Percentiles rank a stretch among this genome's conserved stretches.
Evolutionary conservation across 2,888 invertebrate species (phyloP).

Genomic region (Celastrina argiolus): DNA sequence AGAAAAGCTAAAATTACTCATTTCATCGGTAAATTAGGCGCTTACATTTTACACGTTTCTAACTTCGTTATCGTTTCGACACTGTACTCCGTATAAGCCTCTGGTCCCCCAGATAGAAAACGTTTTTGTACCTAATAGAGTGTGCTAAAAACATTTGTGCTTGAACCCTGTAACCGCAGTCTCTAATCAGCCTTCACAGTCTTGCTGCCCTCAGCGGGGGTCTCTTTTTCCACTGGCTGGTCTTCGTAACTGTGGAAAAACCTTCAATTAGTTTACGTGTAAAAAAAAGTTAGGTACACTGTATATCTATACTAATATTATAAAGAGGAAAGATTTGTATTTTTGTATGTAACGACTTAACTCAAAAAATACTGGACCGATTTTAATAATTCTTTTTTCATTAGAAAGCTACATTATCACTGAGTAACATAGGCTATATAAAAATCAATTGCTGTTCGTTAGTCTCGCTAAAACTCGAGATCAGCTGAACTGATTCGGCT

Average conservation of each 20-base stretch:
- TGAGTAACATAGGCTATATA: too few species aligned
- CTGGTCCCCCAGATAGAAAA: constrained; percentile 30
- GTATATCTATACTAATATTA: too few species aligned
- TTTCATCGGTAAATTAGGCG: background rate
- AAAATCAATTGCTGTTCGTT: too few species aligned
- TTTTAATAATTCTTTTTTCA: too few species aligned
- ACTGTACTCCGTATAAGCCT: background rate
- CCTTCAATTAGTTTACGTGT: too few species aligned
- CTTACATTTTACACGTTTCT: background rate
- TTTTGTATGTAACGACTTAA: too few species aligned
- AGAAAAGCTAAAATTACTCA: background rate
- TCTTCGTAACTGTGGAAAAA: constrained; percentile 59
- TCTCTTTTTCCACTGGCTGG: constrained; percentile 52
- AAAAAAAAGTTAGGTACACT: too few species aligned
- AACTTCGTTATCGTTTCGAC: background rate
- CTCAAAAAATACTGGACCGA: too few species aligned
- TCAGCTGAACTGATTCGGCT: too few species aligned
- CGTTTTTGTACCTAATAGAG: constrained; percentile 34
- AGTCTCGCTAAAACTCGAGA: too few species aligned
- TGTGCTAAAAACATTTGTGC: constrained; percentile 36
- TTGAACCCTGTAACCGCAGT: constrained; percentile 27
- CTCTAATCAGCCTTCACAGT: constrained; percentile 61
- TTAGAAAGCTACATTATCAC: too few species aligned
- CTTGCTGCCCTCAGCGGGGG: constrained; percentile 43
- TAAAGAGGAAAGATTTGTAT: too few species aligned